Conservation (phyloP, 2,797 vertebrate species). For the Muscicapa striata region DNA sequence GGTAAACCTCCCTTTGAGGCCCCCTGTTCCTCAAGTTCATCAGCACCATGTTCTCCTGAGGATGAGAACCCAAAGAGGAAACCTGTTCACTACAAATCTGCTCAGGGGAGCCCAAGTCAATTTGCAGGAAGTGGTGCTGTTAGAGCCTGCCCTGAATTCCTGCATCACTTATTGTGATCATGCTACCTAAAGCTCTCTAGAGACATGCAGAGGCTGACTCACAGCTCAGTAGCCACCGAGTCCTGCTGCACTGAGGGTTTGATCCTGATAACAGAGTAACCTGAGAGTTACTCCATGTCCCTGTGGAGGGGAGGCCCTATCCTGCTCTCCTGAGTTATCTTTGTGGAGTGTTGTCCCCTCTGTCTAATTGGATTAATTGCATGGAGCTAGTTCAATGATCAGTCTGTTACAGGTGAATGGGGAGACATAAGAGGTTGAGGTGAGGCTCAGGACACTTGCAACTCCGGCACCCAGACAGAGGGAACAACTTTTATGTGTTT, state of each 20-base stretch:
- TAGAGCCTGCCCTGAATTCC: not conserved
- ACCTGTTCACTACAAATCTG: not conserved
- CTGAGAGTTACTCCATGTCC: not conserved
- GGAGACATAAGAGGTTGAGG: not conserved
- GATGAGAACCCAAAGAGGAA: not conserved
- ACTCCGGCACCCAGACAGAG: not conserved
- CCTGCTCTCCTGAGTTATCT: not conserved
- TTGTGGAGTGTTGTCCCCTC: not conserved
- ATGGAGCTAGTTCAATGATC: not conserved
- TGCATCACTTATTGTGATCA: not conserved
- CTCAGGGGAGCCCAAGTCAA: not conserved
- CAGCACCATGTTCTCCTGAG: not conserved
- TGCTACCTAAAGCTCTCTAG: not conserved
- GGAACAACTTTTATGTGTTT: not conserved
- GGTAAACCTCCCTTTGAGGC: not conserved
- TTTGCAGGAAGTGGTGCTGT: not conserved
- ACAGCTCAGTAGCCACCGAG: not conserved
- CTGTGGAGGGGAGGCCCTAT: not conserved
- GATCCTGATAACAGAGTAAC: not conserved
- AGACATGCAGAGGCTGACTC: not conserved
- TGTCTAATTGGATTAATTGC: not conserved
- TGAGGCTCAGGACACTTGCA: not conserved
- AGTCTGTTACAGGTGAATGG: not conserved
- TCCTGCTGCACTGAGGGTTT: not conserved
- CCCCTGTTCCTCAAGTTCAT: not conserved